phyloP scores from a whole-genome alignment of 2,797 vertebrate species.

The Sebastolobus altivelis region DNA sequence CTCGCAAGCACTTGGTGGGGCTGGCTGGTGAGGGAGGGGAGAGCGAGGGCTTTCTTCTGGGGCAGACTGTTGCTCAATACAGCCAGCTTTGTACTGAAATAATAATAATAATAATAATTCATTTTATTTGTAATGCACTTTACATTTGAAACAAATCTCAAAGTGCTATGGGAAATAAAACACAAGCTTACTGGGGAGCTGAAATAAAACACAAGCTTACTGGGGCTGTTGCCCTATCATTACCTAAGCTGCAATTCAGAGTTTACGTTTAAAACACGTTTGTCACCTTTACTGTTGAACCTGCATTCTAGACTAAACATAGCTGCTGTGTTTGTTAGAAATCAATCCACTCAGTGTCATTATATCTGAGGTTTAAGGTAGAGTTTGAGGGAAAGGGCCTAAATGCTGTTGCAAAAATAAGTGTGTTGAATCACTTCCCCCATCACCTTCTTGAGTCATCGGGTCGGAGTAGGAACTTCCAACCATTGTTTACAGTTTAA shows the following conservation, averaged over 20 bases:
- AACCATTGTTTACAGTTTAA: not conserved
- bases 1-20: conserved; percentile 97
- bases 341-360: conserved; percentile 9
- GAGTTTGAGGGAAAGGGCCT: not conserved
- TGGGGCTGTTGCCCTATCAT: not conserved
- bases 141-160: too few relatives aligned
- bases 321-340: conserved; percentile 1
- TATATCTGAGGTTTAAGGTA: not conserved
- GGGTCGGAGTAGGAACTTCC: not conserved
- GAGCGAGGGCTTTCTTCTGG: conserved; percentile 91
- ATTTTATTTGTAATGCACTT: too few relatives aligned
- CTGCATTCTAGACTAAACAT: conserved; percentile 12
- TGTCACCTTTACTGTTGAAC: not conserved
- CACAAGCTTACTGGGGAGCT: not conserved
- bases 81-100: conserved; percentile 91
- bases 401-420: not conserved
- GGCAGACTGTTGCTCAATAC: conserved; percentile 90
- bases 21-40: conserved; percentile 95
- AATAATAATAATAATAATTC: too few relatives aligned
- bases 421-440: not conserved
- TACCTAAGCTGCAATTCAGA: not conserved
- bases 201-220: conserved; percentile 1
- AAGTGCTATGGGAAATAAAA: too few relatives aligned
- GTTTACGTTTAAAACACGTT: not conserved
- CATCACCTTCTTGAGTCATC: not conserved